phyloP scores from a whole-genome alignment of 2,888 invertebrate species.

The Parascotia fuliginaria region DNA sequence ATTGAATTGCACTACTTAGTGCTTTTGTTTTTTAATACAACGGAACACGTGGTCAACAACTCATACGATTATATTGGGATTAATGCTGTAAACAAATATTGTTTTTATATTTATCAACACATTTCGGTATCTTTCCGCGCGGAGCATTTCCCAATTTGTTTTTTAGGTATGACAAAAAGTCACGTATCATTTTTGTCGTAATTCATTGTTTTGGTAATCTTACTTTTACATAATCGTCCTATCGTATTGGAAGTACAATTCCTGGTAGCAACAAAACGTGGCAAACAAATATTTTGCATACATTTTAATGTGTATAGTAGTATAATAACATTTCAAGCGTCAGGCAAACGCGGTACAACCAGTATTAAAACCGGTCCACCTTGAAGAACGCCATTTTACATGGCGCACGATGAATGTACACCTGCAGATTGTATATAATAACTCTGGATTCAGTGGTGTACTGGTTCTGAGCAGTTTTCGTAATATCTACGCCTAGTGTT shows the following conservation, averaged over 20 bases:
- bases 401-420: constrained; percentile 56
- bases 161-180: constrained; percentile 36
- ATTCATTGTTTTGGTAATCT: constrained; percentile 41
- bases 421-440: constrained; percentile 65
- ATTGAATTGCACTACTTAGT: constrained; percentile 19
- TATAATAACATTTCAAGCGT: constrained; percentile 49
- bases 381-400: constrained; percentile 66
- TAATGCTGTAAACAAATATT: constrained; percentile 9
- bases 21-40: constrained; percentile 27
- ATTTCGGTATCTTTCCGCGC: constrained; percentile 30
- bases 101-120: constrained; percentile 17
- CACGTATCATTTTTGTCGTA: constrained; percentile 50
- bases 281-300: constrained; percentile 32
- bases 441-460: constrained; percentile 62
- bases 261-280: not conserved
- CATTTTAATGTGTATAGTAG: constrained; percentile 30
- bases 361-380: constrained; percentile 70
- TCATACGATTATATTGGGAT: constrained; percentile 15
- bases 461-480: constrained; percentile 60
- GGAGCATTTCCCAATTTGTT: constrained; percentile 43
- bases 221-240: constrained; percentile 41
- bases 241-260: too few relatives aligned
- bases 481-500: constrained; percentile 66
- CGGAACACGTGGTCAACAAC: constrained; percentile 11
- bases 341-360: constrained; percentile 56